phyloP scores from a whole-genome alignment of 2,113 vertebrate genomes.

The Percopsis transmontana region DNA sequence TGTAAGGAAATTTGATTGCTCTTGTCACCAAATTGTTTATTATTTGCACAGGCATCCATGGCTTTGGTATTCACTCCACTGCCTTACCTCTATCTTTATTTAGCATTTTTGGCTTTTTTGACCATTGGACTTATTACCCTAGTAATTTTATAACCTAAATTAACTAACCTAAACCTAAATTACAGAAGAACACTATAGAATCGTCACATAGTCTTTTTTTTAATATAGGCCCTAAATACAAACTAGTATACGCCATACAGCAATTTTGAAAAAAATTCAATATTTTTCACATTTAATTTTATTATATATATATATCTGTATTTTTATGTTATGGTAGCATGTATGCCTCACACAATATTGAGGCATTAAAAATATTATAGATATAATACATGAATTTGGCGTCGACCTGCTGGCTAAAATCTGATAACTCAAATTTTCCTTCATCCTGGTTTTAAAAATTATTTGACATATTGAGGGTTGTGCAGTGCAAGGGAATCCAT shows the following conservation, averaged over 20 bases:
- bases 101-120: conserved; percentile 53
- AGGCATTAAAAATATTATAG: neutral
- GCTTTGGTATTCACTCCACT: conserved; percentile 47
- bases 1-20: conserved; percentile 35
- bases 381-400: neutral
- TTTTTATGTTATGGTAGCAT: too few species aligned
- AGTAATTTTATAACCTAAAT: too few species aligned
- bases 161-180: too few species aligned
- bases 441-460: conserved; percentile 31
- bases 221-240: neutral
- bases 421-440: conserved; percentile 36
- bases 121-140: conserved; percentile 27
- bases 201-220: neutral
- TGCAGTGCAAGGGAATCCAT: conserved; percentile 61
- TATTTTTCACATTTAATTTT: too few species aligned
- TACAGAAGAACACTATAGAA: neutral
- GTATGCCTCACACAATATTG: neutral
- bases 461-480: conserved; percentile 29
- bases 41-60: conserved; percentile 35
- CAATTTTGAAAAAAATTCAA: neutral
- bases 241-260: neutral
- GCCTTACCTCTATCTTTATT: conserved; percentile 48
- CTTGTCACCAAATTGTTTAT: conserved; percentile 57
- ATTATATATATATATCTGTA: too few species aligned
- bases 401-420: conserved; percentile 58